These are phyloP conservation scores for Pandemis heparana DNA, from an alignment of 2,888 invertebrate species.

Conservation along the genomic window DNA sequence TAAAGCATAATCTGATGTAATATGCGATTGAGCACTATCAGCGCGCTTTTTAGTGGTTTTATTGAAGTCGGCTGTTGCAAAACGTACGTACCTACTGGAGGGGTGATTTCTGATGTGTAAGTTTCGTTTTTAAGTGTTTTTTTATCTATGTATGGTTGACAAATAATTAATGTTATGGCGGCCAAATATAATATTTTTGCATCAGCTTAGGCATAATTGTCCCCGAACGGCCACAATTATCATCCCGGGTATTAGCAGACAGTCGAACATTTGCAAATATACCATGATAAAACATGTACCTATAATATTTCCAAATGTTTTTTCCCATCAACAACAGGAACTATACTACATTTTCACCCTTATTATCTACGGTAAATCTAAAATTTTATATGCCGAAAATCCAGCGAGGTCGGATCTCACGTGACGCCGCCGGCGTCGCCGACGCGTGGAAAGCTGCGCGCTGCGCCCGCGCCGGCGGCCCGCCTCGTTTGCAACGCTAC, in stretches of 20 bases:
- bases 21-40: background rate
- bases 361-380: conserved; percentile 7
- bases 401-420: background rate
- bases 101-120: no score
- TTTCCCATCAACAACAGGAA: conserved; percentile 8
- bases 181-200: no score
- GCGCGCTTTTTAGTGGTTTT: background rate
- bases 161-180: no score
- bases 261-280: background rate
- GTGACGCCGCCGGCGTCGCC: conserved; percentile 39
- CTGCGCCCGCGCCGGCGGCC: background rate
- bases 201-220: no score
- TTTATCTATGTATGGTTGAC: no score
- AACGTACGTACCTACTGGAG: background rate
- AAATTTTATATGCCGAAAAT: background rate
- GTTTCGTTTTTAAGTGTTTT: no score
- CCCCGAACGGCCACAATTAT: no score
- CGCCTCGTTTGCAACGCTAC: conserved; percentile 49
- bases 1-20: background rate
- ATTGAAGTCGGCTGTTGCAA: background rate
- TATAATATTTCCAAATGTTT: background rate
- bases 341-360: conserved; percentile 12
- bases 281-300: background rate
- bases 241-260: background rate
- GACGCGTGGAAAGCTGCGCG: conserved; percentile 49